Percentiles rank a stretch among this genome's conserved stretches.
These are phyloP conservation scores for Pegoplata infirma DNA, from an alignment of 2,888 invertebrate species.

Conservation along the genomic window DNA sequence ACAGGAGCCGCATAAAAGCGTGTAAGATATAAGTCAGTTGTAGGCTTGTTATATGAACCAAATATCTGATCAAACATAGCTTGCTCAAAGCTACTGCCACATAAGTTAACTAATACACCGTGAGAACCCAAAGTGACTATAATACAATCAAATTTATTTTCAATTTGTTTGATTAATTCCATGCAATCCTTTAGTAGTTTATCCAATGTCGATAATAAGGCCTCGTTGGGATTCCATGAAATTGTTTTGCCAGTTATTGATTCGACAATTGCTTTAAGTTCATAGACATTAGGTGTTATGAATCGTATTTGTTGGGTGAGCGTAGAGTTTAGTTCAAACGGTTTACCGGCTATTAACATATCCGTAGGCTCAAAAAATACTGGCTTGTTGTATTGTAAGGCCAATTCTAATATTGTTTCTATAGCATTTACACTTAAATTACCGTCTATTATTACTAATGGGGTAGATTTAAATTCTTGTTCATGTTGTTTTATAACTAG, in stretches of 20 bases:
- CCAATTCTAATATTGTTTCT: constrained; percentile 81
- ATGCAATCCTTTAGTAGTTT: constrained; percentile 72
- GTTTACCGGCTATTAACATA: constrained; percentile 85
- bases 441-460: constrained; percentile 90
- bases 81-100: constrained; percentile 58
- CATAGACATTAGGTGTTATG: constrained; percentile 89
- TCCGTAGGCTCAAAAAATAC: constrained; percentile 96
- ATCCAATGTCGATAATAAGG: constrained; percentile 37
- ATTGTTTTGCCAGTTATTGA: constrained; percentile 74
- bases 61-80: constrained; percentile 58
- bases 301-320: constrained; percentile 77
- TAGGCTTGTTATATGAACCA: constrained; percentile 48
- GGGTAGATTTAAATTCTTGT: constrained; percentile 81
- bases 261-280: constrained; percentile 84
- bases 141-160: constrained; percentile 80
- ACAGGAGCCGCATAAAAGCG: constrained; percentile 69
- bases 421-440: constrained; percentile 87
- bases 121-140: constrained; percentile 82
- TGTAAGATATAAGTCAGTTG: background rate
- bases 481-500: constrained; percentile 83
- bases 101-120: constrained; percentile 80
- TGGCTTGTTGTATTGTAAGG: constrained; percentile 83
- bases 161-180: constrained; percentile 75
- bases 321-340: constrained; percentile 79
- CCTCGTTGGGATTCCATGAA: constrained; percentile 41